A percentile compares a stretch with the other conserved stretches of the same genome.
Conservation (phyloP, 2,797 vertebrate species). For the Gadopsis marmoratus region DNA sequence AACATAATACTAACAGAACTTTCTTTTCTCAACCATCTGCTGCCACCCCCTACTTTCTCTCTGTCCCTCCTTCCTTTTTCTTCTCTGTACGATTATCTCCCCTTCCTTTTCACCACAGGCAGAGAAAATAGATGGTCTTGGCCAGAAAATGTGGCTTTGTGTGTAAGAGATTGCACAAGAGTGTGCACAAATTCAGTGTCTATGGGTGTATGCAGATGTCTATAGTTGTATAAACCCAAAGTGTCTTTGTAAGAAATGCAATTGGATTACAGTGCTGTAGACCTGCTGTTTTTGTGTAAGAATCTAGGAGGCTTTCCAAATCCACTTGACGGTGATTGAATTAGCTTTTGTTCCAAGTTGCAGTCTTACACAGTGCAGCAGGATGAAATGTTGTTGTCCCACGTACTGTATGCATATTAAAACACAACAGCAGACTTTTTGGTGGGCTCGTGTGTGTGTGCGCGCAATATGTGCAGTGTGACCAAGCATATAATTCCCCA, state of each 20-base stretch:
- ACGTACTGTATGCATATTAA: slow-evolving; percentile 46
- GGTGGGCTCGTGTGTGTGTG: slow-evolving; percentile 20
- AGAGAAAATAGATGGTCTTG: slow-evolving; percentile 58
- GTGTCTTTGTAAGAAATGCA: slow-evolving; percentile 58
- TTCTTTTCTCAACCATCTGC: slow-evolving; percentile 34
- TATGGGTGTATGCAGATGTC: slow-evolving; percentile 35
- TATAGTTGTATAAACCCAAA: slow-evolving; percentile 39
- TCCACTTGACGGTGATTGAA: slow-evolving; percentile 56
- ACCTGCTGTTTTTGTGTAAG: slow-evolving; percentile 42
- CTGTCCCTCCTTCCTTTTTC: slow-evolving; percentile 29
- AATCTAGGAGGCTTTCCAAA: slow-evolving; percentile 58
- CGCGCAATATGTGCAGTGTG: slow-evolving; percentile 43
- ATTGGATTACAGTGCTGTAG: slow-evolving; percentile 69
- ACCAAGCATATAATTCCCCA: slow-evolving; percentile 61
- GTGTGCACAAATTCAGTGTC: slow-evolving; percentile 37
- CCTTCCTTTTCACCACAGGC: slow-evolving; percentile 38
- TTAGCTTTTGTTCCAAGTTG: slow-evolving; percentile 63
- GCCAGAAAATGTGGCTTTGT: slow-evolving; percentile 46
- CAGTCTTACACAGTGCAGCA: slow-evolving; percentile 38
- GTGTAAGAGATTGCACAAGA: slow-evolving; percentile 43
- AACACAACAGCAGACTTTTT: slow-evolving; percentile 29
- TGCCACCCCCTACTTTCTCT: slow-evolving; percentile 31
- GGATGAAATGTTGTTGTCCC: slow-evolving; percentile 24
- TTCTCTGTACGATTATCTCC: slow-evolving; percentile 47
- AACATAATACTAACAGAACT: slow-evolving; percentile 29